Evolutionary conservation across 2,113 vertebrate genomes (phyloP).

Genomic region (Pomatorhinus ruficollis): DNA sequence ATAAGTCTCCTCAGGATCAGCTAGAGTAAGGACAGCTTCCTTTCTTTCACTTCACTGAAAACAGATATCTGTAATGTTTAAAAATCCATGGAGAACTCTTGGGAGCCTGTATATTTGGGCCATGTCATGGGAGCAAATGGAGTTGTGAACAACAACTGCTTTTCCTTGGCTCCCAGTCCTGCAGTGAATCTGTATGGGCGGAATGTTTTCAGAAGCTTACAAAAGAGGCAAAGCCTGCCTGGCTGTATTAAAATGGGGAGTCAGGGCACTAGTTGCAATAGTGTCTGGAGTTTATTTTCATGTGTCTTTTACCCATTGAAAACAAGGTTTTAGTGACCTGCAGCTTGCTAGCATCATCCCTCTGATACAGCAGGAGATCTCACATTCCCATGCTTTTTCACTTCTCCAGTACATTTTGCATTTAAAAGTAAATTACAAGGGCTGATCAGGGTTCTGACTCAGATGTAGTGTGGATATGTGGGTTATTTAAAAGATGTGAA

Average conservation of each 20-base stretch:
- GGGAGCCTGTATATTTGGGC: neutral
- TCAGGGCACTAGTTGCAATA: neutral
- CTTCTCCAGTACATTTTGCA: neutral
- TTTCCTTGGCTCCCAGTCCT: neutral
- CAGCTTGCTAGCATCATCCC: neutral
- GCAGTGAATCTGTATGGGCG: neutral
- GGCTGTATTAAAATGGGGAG: neutral
- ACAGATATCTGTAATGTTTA: neutral
- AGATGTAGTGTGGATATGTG: neutral
- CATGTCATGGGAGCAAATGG: neutral
- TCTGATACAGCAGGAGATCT: neutral
- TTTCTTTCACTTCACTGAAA: neutral
- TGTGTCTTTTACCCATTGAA: neutral
- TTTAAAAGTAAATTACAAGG: neutral
- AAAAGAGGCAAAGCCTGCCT: neutral
- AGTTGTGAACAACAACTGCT: neutral
- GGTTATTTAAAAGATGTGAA: neutral
- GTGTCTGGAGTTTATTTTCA: neutral
- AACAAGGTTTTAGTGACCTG: neutral
- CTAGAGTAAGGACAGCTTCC: slow-evolving; percentile 64
- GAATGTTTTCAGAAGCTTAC: neutral
- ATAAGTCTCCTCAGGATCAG: neutral
- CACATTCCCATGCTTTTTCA: neutral
- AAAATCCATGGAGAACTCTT: neutral
- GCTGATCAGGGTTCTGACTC: neutral